Evolutionary conservation across 2,113 vertebrate genomes (phyloP), one percentile per base, ranked within the genome.

Genomic region (Hippolais icterina): DNA sequence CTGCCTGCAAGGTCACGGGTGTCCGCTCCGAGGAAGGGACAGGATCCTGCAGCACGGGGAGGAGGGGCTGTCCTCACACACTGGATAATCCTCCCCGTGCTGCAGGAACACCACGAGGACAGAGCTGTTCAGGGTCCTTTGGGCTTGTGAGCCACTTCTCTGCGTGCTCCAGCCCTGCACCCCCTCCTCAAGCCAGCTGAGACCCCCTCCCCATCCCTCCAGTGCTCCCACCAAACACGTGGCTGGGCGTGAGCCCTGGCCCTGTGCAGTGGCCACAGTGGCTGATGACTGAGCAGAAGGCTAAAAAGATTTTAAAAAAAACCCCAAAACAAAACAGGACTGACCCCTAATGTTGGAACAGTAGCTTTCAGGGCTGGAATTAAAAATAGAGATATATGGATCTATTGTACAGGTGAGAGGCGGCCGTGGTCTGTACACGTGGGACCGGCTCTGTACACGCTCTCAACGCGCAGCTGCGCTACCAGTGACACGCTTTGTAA

Each of bases 351-450:
- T 0, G 23, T 8, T 29, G 88, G 79, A 65, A 66, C 23, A 39
- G 74, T 50, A 65, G 80, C 75, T 75, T 87, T 80, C 65, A 76
- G 84, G 37, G 12, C 92, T 90, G 49, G 87, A 80, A 91, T 90
- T 95, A 94, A 95, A 97, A 97, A 91, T 93, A 96, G 7, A 93
- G 76, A 31, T 90, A 56, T 82, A 66, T 74, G 95, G 60, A 10
- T 68, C 8, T 68, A 82, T 42, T 11, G 83, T 91, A 93, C 93
- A 95, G 89, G 91, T 53, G 69, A 81, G 94, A 65, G 80, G 91
- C n/a, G 0, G 39, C 83, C 3, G 2, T 24, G 33, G 10, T 24
- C 61, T 29, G 70, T 42, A 68, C 90, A 57, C 33, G 20, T 12
- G 71, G 95, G 81, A 41, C 80, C n/a, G 12, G 89, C 96, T 90